Conservation (phyloP, 2,113 vertebrate genomes). For the Penelope pileata region DNA sequence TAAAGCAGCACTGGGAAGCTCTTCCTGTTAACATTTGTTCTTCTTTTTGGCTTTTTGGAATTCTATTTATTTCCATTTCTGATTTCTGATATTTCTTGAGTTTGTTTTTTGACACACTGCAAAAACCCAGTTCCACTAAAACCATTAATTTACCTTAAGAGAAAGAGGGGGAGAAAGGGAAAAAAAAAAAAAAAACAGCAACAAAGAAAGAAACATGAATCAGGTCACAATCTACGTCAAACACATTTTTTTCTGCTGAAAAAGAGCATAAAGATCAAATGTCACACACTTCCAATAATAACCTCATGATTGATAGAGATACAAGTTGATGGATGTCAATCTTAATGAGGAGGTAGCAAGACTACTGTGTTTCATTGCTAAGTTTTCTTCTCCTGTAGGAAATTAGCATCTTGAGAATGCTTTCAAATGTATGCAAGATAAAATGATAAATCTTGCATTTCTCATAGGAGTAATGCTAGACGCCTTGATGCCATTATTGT, state of each 20-base stretch:
- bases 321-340: not conserved
- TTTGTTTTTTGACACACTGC: not conserved
- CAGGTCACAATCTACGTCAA: not conserved
- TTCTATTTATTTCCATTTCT: not conserved
- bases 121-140: not conserved
- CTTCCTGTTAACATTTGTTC: not conserved
- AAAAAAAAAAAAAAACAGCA: not conserved
- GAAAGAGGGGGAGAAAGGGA: not conserved
- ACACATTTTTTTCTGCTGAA: not conserved
- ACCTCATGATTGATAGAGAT: not conserved
- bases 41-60: not conserved
- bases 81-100: not conserved
- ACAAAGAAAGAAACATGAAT: not conserved
- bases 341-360: not conserved
- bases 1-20: not conserved
- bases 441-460: not conserved
- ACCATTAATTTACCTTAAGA: not conserved
- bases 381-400: not conserved
- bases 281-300: not conserved
- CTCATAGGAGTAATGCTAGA: not conserved
- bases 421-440: not conserved
- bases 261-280: slow-evolving; percentile 8
- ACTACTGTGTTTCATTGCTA: not conserved
- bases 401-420: not conserved
- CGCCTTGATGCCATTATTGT: not conserved